Evolutionary conservation across 2,113 vertebrate genomes (phyloP), one percentile per base, ranked within the genome.

Genomic region (Montifringilla adamsi): DNA sequence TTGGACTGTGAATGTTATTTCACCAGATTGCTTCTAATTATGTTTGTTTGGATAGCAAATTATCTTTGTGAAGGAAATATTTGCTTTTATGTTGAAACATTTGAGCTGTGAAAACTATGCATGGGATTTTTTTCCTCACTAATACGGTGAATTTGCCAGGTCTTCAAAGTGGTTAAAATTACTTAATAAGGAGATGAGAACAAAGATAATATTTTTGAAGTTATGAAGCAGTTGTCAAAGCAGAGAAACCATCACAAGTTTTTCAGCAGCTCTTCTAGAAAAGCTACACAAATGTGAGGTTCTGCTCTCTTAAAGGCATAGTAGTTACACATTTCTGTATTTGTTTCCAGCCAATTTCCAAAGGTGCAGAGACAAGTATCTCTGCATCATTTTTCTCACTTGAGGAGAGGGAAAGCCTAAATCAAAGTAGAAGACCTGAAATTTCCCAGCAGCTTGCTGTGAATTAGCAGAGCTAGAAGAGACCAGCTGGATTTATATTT

Each of bases 81-180:
- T 97, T 96, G 53, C 88, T 96, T 96, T 96, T 90, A 88, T 84
- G 39, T 90, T 87, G 64, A 94, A 95, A 81, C 39, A 77, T 92
- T 81, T 86, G 79, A 94, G 80, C 89, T 74, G 58, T 30, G 56
- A 86, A 79, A 83, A 31, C 55, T 88, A 41, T 81, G 46, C 55
- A 47, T 73, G 62, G 0, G 8, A 0, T 2, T 13, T 41, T 33
- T 53, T n/a, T 63, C 15, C 50, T 83, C 44, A 59, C 21, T 67
- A 88, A 82, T 33, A 70, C 52, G 64, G 39, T 88, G 86, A 78
- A 90, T 84, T 90, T 94, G 18, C 60, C 15, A 20, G 81, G 35
- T 67, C 75, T 86, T 94, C 68, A 89, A 80, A 89, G 83, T 81
- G 60, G 67, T 81, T 84, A 63, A 76, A 77, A 77, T 88, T 66